These are phyloP conservation scores for Gallinago undulata DNA, from an alignment of 2,113 vertebrate species.

Conservation along the genomic window DNA sequence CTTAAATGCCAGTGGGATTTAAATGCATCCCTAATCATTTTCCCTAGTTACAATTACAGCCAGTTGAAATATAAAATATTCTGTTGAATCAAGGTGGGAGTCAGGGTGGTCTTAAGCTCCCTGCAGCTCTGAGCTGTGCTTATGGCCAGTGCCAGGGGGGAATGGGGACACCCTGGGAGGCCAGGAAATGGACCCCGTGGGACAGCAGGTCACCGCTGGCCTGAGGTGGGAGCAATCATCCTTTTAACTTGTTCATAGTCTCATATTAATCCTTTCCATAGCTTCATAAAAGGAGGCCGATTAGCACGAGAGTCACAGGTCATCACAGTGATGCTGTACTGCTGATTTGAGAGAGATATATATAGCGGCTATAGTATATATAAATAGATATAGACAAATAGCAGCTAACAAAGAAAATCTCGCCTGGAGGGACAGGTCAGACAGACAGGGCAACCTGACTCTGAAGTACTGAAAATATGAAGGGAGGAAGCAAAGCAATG, in stretches of 20 bases:
- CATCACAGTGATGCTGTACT: background rate
- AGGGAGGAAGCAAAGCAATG: background rate
- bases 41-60: background rate
- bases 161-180: background rate
- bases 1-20: background rate
- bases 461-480: background rate
- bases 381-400: too few species aligned
- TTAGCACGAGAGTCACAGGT: background rate
- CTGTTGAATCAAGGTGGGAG: background rate
- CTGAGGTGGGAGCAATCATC: background rate
- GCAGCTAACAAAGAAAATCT: background rate
- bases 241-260: background rate
- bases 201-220: background rate
- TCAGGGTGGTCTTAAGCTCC: background rate
- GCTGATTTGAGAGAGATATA: background rate
- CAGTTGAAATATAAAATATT: background rate
- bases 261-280: background rate
- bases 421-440: background rate
- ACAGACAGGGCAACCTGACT: background rate
- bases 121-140: background rate
- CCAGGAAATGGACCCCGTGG: fast-evolving
- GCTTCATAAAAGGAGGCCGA: background rate
- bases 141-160: fast-evolving
- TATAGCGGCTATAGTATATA: background rate
- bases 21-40: background rate